phyloP scores from a whole-genome alignment of 1,140 invertebrate genomes.

The Chymomyza costata region DNA sequence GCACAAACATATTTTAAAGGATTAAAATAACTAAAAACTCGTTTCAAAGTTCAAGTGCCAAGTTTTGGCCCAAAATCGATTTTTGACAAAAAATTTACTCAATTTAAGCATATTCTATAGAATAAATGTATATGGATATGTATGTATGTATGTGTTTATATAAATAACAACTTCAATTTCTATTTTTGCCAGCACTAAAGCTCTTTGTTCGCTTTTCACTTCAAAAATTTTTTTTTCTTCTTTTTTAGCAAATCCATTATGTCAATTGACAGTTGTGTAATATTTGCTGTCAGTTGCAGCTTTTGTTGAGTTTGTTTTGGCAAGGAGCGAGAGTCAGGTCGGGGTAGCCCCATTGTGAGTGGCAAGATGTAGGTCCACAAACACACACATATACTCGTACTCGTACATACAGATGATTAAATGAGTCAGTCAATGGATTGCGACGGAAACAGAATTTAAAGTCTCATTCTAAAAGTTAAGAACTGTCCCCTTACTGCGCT shows the following conservation, averaged over 20 bases:
- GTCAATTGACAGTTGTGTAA: conserved; percentile 70
- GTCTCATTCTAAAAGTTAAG: too few species aligned
- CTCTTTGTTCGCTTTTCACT: conserved; percentile 58
- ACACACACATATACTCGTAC: neutral
- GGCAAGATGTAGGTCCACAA: conserved; percentile 17
- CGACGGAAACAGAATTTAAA: too few species aligned
- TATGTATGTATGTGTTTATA: conserved; percentile 43
- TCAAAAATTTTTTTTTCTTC: conserved; percentile 35
- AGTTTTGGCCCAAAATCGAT: too few species aligned
- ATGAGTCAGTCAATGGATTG: too few species aligned
- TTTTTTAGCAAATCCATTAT: conserved; percentile 73
- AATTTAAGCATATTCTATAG: conserved; percentile 17
- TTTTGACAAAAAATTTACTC: too few species aligned
- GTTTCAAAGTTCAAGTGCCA: too few species aligned
- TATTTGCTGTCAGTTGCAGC: conserved; percentile 74
- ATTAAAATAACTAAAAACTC: too few species aligned
- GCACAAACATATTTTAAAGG: too few species aligned
- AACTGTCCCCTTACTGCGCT: too few species aligned
- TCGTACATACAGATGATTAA: neutral
- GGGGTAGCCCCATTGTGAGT: conserved; percentile 31
- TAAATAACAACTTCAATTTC: conserved; percentile 10
- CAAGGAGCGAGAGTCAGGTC: conserved; percentile 12
- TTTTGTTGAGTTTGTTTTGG: conserved; percentile 51
- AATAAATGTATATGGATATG: conserved; percentile 49
- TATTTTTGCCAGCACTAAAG: conserved; percentile 36